Base-by-base conservation (phyloP, 2,113 vertebrate genomes). In the Sturnus vulgaris region DNA sequence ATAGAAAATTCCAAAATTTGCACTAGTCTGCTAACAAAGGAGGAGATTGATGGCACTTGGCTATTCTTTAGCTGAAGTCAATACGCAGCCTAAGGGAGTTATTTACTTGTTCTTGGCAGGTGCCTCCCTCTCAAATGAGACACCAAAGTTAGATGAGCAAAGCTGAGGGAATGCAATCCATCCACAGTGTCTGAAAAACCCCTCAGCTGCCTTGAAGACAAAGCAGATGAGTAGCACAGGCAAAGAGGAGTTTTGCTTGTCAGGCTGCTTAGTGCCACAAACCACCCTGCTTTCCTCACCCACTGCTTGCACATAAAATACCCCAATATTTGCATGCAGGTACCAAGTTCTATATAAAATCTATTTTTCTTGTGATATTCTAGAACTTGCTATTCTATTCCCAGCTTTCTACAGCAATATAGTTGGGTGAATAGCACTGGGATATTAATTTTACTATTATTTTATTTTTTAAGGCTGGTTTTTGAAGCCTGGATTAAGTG, bases 11-110 rank as follows among this genome's bases (percentile, higher is more conserved):
- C 86, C 77, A 42, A 90, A 92, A 86, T 92, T 96, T 95, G 31
- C 80, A 44, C 56, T n/a, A 25, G 22, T 82, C 66, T 92, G 15
- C 80, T 88, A 86, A 92, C 88, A 92, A 78, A 92, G 76, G 33
- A 80, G 68, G 69, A 95, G 91, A 94, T 49, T 73, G 88, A 90
- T 88, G 72, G 44, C 68, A 52, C 68, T 88, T 93, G 89, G 77
- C 88, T 97, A 25, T 88, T 73, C 59, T 88, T 88, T 75, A 93
- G 72, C 91, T 93, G 82, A 47, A 95, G 95, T 94, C 92, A 88
- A 88, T 86, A 83, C 78, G 83, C 86, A 86, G 71, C 91, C 76
- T 47, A 16, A 64, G 76, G 68, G 55, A 83, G 82, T 73, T 92
- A 92, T 83, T 94, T 93, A 75, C 83, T 70, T 93, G 71, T 57